A percentile compares a stretch with the other conserved stretches of the same genome.
Conservation (phyloP, 2,797 vertebrate species). For the Margarornis squamiger region DNA sequence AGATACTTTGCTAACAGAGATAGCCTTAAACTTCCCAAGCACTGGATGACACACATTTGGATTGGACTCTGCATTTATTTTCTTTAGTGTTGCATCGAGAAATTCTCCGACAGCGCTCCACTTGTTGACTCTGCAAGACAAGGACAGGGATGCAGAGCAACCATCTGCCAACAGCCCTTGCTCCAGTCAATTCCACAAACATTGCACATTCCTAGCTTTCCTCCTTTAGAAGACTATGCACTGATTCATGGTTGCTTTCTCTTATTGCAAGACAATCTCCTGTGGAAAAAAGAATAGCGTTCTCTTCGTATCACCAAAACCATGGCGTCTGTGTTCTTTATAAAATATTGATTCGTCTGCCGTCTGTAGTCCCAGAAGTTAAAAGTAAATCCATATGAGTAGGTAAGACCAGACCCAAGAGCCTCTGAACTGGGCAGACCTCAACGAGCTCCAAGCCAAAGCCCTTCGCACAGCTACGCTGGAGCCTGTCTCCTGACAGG, state of each 20-base stretch:
- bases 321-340: neutral
- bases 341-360: slow-evolving; percentile 59
- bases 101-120: neutral
- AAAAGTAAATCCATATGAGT: neutral
- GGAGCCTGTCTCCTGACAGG: neutral
- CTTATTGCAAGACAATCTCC: neutral
- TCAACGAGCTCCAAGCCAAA: neutral
- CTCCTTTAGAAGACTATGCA: neutral
- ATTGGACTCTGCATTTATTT: neutral
- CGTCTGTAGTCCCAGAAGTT: neutral
- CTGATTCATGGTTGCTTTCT: neutral
- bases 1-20: neutral
- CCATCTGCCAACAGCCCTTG: fast-evolving
- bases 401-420: neutral
- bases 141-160: neutral
- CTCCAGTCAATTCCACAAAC: neutral
- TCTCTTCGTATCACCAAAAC: neutral
- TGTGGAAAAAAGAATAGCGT: neutral
- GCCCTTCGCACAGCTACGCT: neutral
- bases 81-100: neutral
- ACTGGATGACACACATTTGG: neutral
- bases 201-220: neutral
- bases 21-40: neutral
- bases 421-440: neutral
- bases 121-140: neutral